Percentiles rank a stretch among this genome's conserved stretches.
Evolutionary conservation across 2,888 invertebrate genomes (phyloP).

Genomic region (Morpho helenor): DNA sequence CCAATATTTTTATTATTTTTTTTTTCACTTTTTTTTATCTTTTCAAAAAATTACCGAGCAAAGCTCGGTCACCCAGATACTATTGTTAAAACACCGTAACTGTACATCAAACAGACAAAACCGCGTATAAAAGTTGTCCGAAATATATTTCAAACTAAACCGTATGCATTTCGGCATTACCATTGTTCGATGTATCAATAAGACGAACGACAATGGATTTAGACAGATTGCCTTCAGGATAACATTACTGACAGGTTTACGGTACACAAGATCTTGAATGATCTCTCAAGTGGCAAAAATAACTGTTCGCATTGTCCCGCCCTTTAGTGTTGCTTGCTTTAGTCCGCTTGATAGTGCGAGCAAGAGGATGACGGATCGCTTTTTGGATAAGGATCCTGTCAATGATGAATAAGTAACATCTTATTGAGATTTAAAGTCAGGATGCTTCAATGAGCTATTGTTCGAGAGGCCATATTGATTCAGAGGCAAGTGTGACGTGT

Average conservation of each 20-base stretch:
- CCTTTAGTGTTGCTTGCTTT: conserved; percentile 30
- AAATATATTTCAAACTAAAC: too few relatives aligned
- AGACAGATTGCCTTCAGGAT: conserved; percentile 12
- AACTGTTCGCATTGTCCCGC: conserved; percentile 33
- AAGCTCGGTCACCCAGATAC: too few relatives aligned
- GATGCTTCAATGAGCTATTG: conserved; percentile 1
- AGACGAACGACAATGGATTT: conserved; percentile 4
- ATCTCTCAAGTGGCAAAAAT: conserved; percentile 19
- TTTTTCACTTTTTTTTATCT: too few relatives aligned
- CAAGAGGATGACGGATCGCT: conserved; percentile 29
- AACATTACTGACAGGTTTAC: conserved; percentile 20
- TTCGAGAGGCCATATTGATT: not conserved
- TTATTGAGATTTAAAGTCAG: conserved; percentile 7
- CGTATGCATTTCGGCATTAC: too few relatives aligned
- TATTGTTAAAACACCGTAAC: too few relatives aligned
- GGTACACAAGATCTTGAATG: not conserved
- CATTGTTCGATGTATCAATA: not conserved
- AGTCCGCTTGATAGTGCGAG: conserved; percentile 30
- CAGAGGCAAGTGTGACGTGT: not conserved
- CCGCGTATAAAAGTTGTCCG: too few relatives aligned
- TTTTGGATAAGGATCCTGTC: conserved; percentile 23
- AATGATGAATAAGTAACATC: conserved; percentile 14
- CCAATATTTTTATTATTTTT: too few relatives aligned
- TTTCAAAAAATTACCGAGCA: too few relatives aligned
- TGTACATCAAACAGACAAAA: too few relatives aligned